Conservation (phyloP, 2,113 vertebrate species). For the Channa argus region DNA sequence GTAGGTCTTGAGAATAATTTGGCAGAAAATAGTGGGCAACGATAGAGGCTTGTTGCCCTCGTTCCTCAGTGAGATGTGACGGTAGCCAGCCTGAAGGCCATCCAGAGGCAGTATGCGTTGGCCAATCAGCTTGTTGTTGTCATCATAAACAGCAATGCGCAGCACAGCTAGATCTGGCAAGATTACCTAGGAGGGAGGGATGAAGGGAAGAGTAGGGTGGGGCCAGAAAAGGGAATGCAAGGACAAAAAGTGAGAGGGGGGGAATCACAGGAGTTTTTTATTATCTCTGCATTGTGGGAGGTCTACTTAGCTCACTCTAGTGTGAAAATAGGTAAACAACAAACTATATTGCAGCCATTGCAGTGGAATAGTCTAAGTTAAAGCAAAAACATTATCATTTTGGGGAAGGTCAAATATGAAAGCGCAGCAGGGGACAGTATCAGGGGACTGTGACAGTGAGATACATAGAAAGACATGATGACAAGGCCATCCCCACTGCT, state of each 20-base stretch:
- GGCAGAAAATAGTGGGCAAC: constrained; percentile 97
- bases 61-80: constrained; percentile 97
- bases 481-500: constrained; percentile 45
- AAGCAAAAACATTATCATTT: constrained; percentile 19
- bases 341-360: constrained; percentile 10
- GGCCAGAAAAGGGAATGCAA: not conserved
- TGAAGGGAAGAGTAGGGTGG: not conserved
- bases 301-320: not conserved
- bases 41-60: constrained; percentile 98
- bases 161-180: constrained; percentile 96
- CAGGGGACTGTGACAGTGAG: constrained; percentile 40
- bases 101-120: constrained; percentile 97
- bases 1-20: constrained; percentile 98
- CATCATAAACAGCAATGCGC: constrained; percentile 96
- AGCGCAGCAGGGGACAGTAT: constrained; percentile 24
- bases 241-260: not conserved
- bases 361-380: constrained; percentile 2
- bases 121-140: constrained; percentile 97
- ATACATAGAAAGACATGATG: constrained; percentile 32
- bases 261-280: not conserved
- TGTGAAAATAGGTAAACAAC: not conserved
- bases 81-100: constrained; percentile 96
- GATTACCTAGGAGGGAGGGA: constrained; percentile 87
- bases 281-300: not conserved
- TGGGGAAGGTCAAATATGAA: constrained; percentile 45